Conservation (phyloP, 2,888 invertebrate species). For the Scaptomyza caliginosa region DNA sequence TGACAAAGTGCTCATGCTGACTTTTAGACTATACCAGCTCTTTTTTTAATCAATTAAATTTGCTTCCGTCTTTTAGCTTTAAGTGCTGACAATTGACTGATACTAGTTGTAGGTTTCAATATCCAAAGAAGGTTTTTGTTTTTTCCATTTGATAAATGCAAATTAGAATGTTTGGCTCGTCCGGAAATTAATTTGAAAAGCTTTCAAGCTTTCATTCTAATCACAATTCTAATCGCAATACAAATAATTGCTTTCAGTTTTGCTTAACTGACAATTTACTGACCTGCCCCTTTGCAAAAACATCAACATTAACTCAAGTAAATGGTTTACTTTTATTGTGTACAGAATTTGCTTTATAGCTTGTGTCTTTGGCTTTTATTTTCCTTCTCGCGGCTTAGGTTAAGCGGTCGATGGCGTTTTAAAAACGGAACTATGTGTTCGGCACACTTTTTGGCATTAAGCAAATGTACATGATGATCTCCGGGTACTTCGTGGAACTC, state of each 20-base stretch:
- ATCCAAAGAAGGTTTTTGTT: background rate
- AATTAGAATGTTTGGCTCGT: background rate
- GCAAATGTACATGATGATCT: conserved; percentile 90
- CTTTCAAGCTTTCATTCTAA: background rate
- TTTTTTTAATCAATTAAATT: background rate
- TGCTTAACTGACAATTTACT: background rate
- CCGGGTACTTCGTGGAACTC: conserved; percentile 87
- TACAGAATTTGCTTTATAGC: background rate
- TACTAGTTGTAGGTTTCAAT: background rate
- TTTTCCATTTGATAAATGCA: background rate
- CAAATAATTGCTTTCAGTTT: background rate
- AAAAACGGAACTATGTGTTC: conserved; percentile 76
- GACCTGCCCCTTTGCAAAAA: background rate
- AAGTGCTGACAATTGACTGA: conserved; percentile 3
- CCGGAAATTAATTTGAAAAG: background rate
- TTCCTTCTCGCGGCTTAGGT: conserved; percentile 5
- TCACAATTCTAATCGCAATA: background rate
- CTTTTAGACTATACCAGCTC: background rate
- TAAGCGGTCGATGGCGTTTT: conserved; percentile 42
- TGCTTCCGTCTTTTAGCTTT: background rate
- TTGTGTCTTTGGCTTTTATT: conserved; percentile 6
- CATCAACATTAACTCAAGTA: background rate
- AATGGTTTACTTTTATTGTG: too few species aligned
- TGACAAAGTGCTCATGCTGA: conserved; percentile 26
- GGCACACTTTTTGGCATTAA: conserved; percentile 86